Conservation (phyloP, 2,888 invertebrate genomes). For the Philereme vetulata region DNA sequence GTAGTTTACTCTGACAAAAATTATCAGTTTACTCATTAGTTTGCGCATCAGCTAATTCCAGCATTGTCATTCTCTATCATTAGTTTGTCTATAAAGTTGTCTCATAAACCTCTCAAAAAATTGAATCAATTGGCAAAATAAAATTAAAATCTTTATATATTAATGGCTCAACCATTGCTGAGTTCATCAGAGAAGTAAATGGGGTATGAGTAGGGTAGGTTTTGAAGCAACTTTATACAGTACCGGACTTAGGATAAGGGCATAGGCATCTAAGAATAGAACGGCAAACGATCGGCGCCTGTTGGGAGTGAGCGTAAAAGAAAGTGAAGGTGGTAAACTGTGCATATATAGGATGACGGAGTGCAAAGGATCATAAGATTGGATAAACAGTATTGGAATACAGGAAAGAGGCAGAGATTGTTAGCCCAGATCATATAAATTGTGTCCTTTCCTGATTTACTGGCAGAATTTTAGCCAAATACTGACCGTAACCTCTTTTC, state of each 20-base stretch:
- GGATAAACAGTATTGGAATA: background rate
- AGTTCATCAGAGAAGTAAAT: background rate
- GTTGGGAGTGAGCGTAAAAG: background rate
- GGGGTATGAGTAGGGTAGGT: background rate
- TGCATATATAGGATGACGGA: background rate
- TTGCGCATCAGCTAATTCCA: constrained; percentile 19
- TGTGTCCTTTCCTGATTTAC: background rate
- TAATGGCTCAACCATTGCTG: background rate
- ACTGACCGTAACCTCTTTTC: too few species aligned
- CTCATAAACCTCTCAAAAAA: constrained; percentile 6
- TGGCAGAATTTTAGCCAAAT: too few species aligned
- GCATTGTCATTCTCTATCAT: constrained; percentile 10
- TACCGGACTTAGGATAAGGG: constrained; percentile 11
- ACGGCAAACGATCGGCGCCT: background rate
- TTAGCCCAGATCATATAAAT: background rate
- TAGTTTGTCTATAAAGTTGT: constrained; percentile 16
- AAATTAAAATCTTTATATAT: too few species aligned
- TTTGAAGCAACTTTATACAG: constrained; percentile 17
- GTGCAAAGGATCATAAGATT: background rate
- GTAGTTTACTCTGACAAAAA: background rate
- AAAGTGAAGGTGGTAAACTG: background rate
- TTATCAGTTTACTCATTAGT: background rate
- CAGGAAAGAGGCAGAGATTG: background rate
- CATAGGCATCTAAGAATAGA: background rate
- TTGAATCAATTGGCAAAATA: background rate